Base-by-base conservation (phyloP, 2,113 vertebrate species). In the Myocastor coypus region DNA sequence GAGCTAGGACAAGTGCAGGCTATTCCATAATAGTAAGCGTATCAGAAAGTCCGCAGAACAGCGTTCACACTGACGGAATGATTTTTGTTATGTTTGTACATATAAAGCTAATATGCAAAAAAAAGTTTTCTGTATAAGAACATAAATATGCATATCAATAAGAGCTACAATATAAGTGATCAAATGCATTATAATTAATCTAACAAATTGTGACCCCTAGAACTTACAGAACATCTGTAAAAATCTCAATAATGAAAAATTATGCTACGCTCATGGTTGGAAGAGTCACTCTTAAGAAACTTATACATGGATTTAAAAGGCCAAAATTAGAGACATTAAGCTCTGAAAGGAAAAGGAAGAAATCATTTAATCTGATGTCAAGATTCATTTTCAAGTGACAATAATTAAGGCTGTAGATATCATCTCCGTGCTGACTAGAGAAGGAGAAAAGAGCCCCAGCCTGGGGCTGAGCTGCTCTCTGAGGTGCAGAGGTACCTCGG, bases 81-180 rank as follows among this genome's bases (percentile, higher is more conserved):
- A 32, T 32, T n/a, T 87, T n/a, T 71, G 3, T 12, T 32, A 66
- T 91, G 26, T 89, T 75, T 7, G 16, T 78, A 16, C 63, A 84
- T 85, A 92, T n/a, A 85, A 88, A 52, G 55, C 59, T 89, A 92
- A 73, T 84, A 86, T 46, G 83, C 26, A 80, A 77, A 42, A 80
- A 30, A 80, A 66, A n/a, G n/a, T 85, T 34, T 40, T 66, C 55
- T 68, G 46, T 9, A 75, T 83, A 77, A 78, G 46, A 57, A 42
- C 68, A 52, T 37, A 20, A 5, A 22, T 83, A 63, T 30, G 37
- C 8, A 46, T 52, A 59, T 87, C 13, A 88, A 14, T 64, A 68
- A 81, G 42, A 90, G 69, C 50, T 50, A 75, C 7, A 61, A 68
- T 57, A 83, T 40, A 83, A 46, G 52, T 42, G 59, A 71, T 78